Evolutionary conservation across 1,140 invertebrate genomes (phyloP).

Genomic region (Camponotus vicinus): DNA sequence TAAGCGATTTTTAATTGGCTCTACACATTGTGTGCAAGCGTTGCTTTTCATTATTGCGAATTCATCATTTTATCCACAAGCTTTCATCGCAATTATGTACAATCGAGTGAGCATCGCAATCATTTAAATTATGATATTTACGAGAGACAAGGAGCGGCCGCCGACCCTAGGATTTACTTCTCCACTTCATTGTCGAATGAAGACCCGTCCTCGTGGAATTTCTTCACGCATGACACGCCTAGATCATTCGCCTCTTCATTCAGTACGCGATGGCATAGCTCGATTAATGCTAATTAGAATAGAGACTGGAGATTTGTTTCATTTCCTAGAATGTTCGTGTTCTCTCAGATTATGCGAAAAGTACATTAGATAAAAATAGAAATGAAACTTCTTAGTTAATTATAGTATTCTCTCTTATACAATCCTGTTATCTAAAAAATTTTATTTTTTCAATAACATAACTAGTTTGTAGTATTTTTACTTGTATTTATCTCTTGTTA

Average conservation of each 20-base stretch:
- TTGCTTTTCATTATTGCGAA: constrained; percentile 27
- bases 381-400: background rate
- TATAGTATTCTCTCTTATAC: background rate
- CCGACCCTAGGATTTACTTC: constrained; percentile 46
- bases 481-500: background rate
- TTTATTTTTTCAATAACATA: background rate
- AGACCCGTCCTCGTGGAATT: constrained; percentile 8
- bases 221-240: constrained; percentile 4
- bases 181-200: constrained; percentile 1
- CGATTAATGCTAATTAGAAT: constrained; percentile 21
- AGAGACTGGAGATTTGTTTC: background rate
- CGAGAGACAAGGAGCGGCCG: constrained; percentile 66
- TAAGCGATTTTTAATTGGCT: constrained; percentile 78
- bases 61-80: background rate
- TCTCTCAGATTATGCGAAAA: background rate
- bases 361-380: background rate
- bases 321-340: background rate
- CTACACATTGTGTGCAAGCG: constrained; percentile 40
- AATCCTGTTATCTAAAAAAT: background rate
- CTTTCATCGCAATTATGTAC: background rate
- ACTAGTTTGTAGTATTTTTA: background rate
- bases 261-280: background rate
- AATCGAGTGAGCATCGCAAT: constrained; percentile 8
- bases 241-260: constrained; percentile 4
- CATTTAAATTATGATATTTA: constrained; percentile 75